Conservation (phyloP, 2,888 invertebrate species). For the Oasisia sp. region DNA sequence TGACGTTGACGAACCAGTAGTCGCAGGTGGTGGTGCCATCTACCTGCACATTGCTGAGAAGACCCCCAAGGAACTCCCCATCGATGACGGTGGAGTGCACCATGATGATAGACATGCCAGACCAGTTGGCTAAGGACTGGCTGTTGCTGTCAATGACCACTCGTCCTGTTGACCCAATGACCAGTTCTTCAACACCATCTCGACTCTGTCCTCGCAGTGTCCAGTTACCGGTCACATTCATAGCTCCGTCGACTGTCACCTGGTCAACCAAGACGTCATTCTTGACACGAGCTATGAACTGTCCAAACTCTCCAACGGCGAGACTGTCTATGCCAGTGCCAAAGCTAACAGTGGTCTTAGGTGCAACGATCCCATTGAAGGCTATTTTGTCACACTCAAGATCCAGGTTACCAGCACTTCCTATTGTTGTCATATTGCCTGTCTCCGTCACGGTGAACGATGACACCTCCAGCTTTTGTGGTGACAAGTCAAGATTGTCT, state of each 20-base stretch:
- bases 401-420: constrained; percentile 17
- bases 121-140: not conserved
- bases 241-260: constrained; percentile 40
- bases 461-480: constrained; percentile 34
- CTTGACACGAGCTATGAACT: constrained; percentile 39
- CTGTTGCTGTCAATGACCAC: not conserved
- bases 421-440: constrained; percentile 34
- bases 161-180: not conserved
- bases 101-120: not conserved
- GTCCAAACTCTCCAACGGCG: constrained; percentile 41
- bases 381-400: constrained; percentile 44
- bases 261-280: constrained; percentile 42
- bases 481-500: not conserved
- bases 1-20: constrained; percentile 18
- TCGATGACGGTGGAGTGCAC: not conserved
- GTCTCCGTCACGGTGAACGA: constrained; percentile 34
- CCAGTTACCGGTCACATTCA: constrained; percentile 43
- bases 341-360: constrained; percentile 36
- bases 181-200: not conserved
- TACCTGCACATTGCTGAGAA: not conserved
- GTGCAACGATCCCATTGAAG: constrained; percentile 44
- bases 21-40: not conserved
- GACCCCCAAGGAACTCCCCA: constrained; percentile 6
- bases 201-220: constrained; percentile 33
- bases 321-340: constrained; percentile 37